Evolutionary conservation across 2,113 vertebrate genomes (phyloP).

Genomic region (Myrmophylax atrothorax): DNA sequence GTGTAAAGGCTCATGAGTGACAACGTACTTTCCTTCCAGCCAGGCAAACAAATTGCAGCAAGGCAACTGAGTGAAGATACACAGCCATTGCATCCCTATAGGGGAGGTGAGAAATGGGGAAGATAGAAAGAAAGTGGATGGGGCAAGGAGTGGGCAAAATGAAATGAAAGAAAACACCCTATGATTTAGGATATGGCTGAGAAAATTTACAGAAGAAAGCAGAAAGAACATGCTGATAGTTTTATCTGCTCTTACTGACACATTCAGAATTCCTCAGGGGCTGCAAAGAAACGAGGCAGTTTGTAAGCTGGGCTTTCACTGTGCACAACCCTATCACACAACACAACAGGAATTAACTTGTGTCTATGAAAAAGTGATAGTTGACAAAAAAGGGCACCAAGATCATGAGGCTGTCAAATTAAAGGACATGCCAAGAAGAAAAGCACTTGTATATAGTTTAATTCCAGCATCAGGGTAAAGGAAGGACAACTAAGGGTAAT

Average conservation of each 20-base stretch:
- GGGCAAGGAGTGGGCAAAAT: background rate
- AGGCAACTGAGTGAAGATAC: background rate
- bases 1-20: slow-evolving; percentile 2
- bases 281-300: slow-evolving; percentile 1
- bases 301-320: background rate
- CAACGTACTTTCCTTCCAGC: background rate
- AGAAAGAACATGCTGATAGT: background rate
- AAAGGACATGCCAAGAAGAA: background rate
- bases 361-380: slow-evolving; percentile 43
- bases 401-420: slow-evolving; percentile 14
- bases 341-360: slow-evolving; percentile 4
- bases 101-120: background rate
- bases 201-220: background rate
- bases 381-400: slow-evolving; percentile 25
- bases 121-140: background rate
- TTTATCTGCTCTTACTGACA: slow-evolving; percentile 46
- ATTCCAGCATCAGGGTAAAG: background rate
- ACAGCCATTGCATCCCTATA: background rate
- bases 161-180: background rate
- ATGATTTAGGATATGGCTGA: background rate
- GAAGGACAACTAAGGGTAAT: background rate
- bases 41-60: background rate
- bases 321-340: background rate
- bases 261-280: slow-evolving; percentile 24
- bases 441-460: background rate